Evolutionary conservation across 2,797 vertebrate genomes (phyloP).

Genomic region (Perdix hodgsoniae): DNA sequence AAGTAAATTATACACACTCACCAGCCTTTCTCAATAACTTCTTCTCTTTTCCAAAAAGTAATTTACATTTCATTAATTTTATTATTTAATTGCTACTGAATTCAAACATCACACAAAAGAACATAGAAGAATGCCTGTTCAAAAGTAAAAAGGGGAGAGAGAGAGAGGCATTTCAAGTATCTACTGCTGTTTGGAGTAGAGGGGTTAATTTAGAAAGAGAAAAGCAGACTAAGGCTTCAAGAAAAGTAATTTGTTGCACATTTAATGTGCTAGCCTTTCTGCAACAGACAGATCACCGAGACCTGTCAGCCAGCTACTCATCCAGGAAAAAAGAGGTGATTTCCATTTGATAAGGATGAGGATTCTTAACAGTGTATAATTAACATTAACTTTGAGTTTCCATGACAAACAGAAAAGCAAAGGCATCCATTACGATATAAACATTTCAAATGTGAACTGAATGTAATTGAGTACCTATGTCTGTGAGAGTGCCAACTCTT

Average conservation of each 20-base stretch:
- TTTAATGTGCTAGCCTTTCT: conserved; percentile 11
- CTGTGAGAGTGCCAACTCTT: background rate
- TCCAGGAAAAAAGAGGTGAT: background rate
- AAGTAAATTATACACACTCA: conserved; percentile 24
- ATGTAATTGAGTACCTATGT: background rate
- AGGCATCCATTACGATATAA: conserved; percentile 34
- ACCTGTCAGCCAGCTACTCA: conserved; percentile 22
- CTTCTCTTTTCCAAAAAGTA: conserved; percentile 37
- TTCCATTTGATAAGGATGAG: conserved; percentile 56
- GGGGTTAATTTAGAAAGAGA: conserved; percentile 21
- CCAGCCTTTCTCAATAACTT: background rate
- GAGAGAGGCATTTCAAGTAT: background rate
- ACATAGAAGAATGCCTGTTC: background rate
- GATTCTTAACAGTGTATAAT: conserved; percentile 26
- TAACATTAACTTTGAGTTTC: conserved; percentile 40
- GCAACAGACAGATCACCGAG: conserved; percentile 1
- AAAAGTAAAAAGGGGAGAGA: background rate
- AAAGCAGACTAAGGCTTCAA: background rate
- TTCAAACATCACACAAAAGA: conserved; percentile 36
- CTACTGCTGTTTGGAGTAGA: background rate
- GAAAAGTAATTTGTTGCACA: conserved; percentile 3
- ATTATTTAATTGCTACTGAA: conserved; percentile 60
- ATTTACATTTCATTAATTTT: conserved; percentile 73
- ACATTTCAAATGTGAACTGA: conserved; percentile 30
- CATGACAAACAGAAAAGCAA: conserved; percentile 33